A percentile compares a stretch with the other conserved stretches of the same genome.
Evolutionary conservation across 1,140 invertebrate genomes (phyloP).

Genomic region (Ostrea edulis): DNA sequence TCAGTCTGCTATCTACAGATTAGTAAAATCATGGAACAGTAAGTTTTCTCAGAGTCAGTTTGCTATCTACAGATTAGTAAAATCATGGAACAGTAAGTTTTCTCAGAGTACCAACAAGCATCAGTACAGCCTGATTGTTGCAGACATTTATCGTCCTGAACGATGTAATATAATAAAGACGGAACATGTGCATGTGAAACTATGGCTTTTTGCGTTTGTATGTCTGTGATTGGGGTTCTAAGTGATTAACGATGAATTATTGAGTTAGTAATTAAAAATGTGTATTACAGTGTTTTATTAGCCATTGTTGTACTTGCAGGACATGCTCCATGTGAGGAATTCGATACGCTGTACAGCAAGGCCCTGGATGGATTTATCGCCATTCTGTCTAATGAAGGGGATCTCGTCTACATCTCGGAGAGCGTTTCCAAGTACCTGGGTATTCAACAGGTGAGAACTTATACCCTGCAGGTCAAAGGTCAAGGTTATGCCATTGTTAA

Average conservation of each 20-base stretch:
- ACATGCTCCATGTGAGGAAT: conserved; percentile 28
- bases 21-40: conserved; percentile 52
- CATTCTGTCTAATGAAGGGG: conserved; percentile 73
- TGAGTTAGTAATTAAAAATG: too few relatives aligned
- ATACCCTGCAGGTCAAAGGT: background rate
- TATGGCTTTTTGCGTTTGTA: too few relatives aligned
- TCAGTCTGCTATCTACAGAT: background rate
- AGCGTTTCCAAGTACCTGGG: conserved; percentile 78
- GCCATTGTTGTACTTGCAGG: background rate
- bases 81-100: conserved; percentile 57
- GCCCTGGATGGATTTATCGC: conserved; percentile 75
- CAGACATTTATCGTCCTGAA: too few relatives aligned
- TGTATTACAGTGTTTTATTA: too few relatives aligned
- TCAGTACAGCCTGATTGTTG: too few relatives aligned
- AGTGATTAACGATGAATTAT: too few relatives aligned
- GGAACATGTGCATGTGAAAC: too few relatives aligned
- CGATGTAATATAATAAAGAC: too few relatives aligned
- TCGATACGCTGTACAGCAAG: conserved; percentile 68
- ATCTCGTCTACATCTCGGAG: conserved; percentile 79
- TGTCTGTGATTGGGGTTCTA: too few relatives aligned
- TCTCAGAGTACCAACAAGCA: background rate
- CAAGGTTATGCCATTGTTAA: too few relatives aligned
- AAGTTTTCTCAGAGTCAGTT: conserved; percentile 23
- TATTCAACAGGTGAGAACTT: conserved; percentile 77
- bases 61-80: too few relatives aligned